These are phyloP conservation scores for Thymelicus lineola DNA, from an alignment of 2,888 invertebrate species.

Conservation along the genomic window DNA sequence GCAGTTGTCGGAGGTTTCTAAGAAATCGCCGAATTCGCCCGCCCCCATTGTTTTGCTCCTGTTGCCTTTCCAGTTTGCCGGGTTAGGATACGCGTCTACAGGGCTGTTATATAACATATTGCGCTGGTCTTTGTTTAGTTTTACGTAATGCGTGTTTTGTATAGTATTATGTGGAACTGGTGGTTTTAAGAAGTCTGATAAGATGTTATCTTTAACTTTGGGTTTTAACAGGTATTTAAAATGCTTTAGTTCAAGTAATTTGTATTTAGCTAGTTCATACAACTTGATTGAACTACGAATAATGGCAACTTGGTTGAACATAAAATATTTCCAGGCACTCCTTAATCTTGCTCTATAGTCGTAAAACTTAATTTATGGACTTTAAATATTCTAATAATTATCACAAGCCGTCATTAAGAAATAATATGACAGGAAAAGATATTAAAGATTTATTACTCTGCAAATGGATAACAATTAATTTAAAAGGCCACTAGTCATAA, in stretches of 20 bases:
- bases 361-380: no score
- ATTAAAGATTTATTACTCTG: no score
- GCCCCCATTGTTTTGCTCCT: slow-evolving; percentile 71
- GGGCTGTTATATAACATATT: slow-evolving; percentile 39
- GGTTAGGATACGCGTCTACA: slow-evolving; percentile 58
- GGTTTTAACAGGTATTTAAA: neutral
- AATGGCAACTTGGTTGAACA: no score
- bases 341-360: no score
- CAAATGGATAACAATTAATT: no score
- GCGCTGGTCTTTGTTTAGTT: slow-evolving; percentile 25
- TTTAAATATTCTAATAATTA: no score
- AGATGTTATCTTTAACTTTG: neutral
- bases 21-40: slow-evolving; percentile 77
- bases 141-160: slow-evolving; percentile 32
- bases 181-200: neutral
- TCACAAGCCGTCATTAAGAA: no score
- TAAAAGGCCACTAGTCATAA: neutral
- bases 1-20: slow-evolving; percentile 80
- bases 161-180: slow-evolving; percentile 1
- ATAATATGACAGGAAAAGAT: no score
- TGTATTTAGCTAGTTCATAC: no score
- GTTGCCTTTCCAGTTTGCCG: slow-evolving; percentile 66
- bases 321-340: no score
- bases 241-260: no score
- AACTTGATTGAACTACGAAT: no score